Evolutionary conservation across 2,888 invertebrate genomes (phyloP).

Genomic region (Uloborus plumipes): DNA sequence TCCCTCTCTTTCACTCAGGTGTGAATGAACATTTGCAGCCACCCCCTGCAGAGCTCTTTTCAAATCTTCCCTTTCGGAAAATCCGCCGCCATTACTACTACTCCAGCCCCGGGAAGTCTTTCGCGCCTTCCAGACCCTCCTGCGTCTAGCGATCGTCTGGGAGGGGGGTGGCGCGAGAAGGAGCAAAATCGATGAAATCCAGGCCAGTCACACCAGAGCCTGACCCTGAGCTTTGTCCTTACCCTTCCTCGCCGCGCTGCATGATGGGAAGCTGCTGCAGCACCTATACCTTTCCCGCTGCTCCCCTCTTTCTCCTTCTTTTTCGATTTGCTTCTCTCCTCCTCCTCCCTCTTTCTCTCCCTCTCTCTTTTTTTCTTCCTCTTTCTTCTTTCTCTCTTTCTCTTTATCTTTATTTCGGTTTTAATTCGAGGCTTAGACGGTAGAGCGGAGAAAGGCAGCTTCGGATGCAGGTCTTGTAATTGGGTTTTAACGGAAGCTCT

Average conservation of each 20-base stretch:
- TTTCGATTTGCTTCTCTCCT: constrained; percentile 15
- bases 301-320: constrained; percentile 1
- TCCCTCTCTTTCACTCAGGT: too few species aligned
- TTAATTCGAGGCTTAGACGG: too few species aligned
- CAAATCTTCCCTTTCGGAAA: too few species aligned
- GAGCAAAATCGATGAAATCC: constrained; percentile 63
- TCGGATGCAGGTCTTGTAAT: too few species aligned
- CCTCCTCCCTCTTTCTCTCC: neutral
- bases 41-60: too few species aligned
- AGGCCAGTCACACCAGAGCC: constrained; percentile 49
- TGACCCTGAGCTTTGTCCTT: constrained; percentile 60
- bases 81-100: constrained; percentile 35
- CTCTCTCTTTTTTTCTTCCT: neutral
- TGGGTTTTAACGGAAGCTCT: too few species aligned
- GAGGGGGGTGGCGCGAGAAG: neutral
- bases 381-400: constrained; percentile 2
- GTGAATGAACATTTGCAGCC: too few species aligned
- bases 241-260: constrained; percentile 26
- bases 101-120: constrained; percentile 9
- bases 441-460: too few species aligned
- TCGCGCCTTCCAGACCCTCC: constrained; percentile 34
- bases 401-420: neutral
- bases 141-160: constrained; percentile 62
- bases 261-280: constrained; percentile 42
- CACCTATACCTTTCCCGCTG: constrained; percentile 29